Conservation (phyloP, 2,888 invertebrate genomes). For the Portevinia maculata region DNA sequence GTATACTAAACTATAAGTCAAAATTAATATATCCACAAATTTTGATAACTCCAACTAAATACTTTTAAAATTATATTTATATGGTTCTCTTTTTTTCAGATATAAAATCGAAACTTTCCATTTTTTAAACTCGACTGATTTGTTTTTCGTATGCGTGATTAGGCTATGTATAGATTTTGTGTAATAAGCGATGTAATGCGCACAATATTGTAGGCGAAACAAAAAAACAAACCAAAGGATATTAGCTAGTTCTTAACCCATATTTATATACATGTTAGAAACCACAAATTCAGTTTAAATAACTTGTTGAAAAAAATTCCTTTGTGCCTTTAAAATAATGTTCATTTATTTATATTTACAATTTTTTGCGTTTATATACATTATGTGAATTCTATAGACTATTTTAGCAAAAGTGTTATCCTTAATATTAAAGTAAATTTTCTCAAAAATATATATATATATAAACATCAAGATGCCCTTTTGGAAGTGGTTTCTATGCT, state of each 20-base stretch:
- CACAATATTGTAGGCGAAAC: slow-evolving; percentile 13
- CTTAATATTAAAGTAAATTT: slow-evolving; percentile 4
- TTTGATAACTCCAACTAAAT: too few species aligned
- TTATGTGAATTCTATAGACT: slow-evolving; percentile 1
- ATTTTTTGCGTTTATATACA: not conserved
- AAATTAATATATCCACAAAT: too few species aligned
- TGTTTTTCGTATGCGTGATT: slow-evolving; percentile 45
- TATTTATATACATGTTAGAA: slow-evolving; percentile 5
- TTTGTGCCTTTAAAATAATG: slow-evolving; percentile 39
- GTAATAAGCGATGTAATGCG: slow-evolving; percentile 9
- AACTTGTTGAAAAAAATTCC: slow-evolving; percentile 2
- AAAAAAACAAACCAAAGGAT: slow-evolving; percentile 33
- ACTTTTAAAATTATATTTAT: too few species aligned
- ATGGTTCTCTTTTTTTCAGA: slow-evolving; percentile 14
- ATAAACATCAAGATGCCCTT: slow-evolving; percentile 78
- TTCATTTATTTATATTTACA: slow-evolving; percentile 25
- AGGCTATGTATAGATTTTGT: slow-evolving; percentile 12
- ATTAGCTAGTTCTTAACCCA: slow-evolving; percentile 29
- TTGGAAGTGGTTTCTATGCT: slow-evolving; percentile 80
- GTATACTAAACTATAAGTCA: too few species aligned
- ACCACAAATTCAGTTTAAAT: not conserved
- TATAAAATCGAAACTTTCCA: slow-evolving; percentile 44
- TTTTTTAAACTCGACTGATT: slow-evolving; percentile 52
- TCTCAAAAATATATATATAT: not conserved
- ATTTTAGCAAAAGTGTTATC: slow-evolving; percentile 2